Conservation (phyloP, 2,888 invertebrate species). For the Agonum fuliginosum region DNA sequence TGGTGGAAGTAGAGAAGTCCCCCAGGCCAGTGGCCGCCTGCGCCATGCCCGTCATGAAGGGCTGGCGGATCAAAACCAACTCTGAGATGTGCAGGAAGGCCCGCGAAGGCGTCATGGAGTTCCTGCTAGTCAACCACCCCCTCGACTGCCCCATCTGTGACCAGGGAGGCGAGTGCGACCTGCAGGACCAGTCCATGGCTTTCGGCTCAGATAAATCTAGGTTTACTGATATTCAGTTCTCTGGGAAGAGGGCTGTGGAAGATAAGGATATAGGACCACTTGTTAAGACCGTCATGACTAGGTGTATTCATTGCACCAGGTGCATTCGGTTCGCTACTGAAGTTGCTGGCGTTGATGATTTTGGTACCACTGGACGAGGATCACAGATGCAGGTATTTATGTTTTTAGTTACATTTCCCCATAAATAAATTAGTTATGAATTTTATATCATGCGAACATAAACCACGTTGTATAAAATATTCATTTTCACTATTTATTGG, state of each 20-base stretch:
- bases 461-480: too few relatives aligned
- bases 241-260: constrained; percentile 97
- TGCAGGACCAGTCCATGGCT: constrained; percentile 99
- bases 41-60: constrained; percentile 99
- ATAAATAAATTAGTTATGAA: too few relatives aligned
- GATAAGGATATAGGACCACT: constrained; percentile 99
- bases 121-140: constrained; percentile 98
- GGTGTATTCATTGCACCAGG: constrained; percentile 99
- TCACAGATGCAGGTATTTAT: constrained; percentile 90
- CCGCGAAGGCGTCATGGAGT: constrained; percentile 97
- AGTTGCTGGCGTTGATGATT: constrained; percentile 98
- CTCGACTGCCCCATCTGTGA: constrained; percentile 99
- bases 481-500: too few relatives aligned
- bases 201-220: constrained; percentile 96
- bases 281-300: constrained; percentile 99
- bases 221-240: constrained; percentile 93
- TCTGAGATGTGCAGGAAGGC: constrained; percentile 88
- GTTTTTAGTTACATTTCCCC: constrained; percentile 66
- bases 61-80: constrained; percentile 98
- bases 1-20: constrained; percentile 99
- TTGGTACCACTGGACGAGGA: constrained; percentile 95
- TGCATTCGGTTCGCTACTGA: constrained; percentile 99
- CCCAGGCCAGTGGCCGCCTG: constrained; percentile 99
- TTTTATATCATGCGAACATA: too few relatives aligned
- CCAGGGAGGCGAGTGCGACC: constrained; percentile 95